A percentile compares a stretch with the other conserved stretches of the same genome.
These are phyloP conservation scores for Spialia ferax DNA, from an alignment of 2,888 invertebrate species.

Conservation along the genomic window DNA sequence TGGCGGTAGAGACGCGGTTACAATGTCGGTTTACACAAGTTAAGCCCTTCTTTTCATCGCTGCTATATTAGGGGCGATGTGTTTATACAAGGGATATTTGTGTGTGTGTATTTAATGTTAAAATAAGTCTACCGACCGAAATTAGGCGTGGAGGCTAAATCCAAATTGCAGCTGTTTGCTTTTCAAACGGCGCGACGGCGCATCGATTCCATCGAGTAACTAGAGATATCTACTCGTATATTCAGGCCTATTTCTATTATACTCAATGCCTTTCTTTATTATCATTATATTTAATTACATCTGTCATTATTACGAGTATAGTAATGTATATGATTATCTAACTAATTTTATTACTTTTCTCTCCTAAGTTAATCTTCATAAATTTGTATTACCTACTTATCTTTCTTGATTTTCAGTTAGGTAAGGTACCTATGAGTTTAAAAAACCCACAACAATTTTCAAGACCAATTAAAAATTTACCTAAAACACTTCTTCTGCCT, in stretches of 20 bases:
- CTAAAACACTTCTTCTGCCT: too few relatives aligned
- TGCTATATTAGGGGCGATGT: slow-evolving; percentile 78
- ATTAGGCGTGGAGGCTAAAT: slow-evolving; percentile 83
- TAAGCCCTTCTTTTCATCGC: slow-evolving; percentile 65
- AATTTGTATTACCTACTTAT: too few relatives aligned
- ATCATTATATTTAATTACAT: background rate
- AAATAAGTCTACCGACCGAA: slow-evolving; percentile 84
- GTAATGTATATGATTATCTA: too few relatives aligned
- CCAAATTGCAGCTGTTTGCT: slow-evolving; percentile 81
- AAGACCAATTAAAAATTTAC: too few relatives aligned
- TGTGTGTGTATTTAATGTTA: slow-evolving; percentile 84
- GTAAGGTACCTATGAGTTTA: too few relatives aligned
- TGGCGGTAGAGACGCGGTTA: slow-evolving; percentile 56
- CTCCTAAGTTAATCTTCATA: too few relatives aligned
- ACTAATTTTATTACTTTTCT: too few relatives aligned
- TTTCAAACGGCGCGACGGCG: slow-evolving; percentile 50
- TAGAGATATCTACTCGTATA: too few relatives aligned
- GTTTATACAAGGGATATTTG: slow-evolving; percentile 83
- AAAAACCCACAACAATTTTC: too few relatives aligned
- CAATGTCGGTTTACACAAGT: slow-evolving; percentile 49
- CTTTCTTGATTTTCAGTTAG: too few relatives aligned
- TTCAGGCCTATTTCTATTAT: background rate
- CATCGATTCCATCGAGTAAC: slow-evolving; percentile 49
- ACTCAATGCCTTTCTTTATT: background rate
- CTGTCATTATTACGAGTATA: too few relatives aligned